Evolutionary conservation across 2,113 vertebrate genomes (phyloP).

Genomic region (Pyxicephalus adspersus): DNA sequence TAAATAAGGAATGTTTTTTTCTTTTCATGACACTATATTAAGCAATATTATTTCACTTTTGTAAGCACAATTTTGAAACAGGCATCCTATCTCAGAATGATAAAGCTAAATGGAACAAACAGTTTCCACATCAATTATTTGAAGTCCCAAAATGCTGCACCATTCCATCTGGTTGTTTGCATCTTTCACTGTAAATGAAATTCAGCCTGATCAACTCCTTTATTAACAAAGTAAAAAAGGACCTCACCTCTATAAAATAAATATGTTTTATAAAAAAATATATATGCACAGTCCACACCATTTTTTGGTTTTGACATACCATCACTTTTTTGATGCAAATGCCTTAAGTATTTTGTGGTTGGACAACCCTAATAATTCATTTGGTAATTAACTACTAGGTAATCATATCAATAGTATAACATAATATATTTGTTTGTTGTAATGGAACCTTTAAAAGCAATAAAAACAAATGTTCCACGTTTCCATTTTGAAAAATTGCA

Average conservation of each 20-base stretch:
- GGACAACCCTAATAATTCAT: too few relatives aligned
- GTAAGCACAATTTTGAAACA: conserved; percentile 23
- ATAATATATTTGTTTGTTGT: too few relatives aligned
- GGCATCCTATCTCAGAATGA: conserved; percentile 15
- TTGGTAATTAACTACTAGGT: too few relatives aligned
- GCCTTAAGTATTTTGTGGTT: too few relatives aligned
- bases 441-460: too few relatives aligned
- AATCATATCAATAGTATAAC: too few relatives aligned
- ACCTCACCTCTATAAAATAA: conserved; percentile 11
- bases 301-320: too few relatives aligned
- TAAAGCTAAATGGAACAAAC: conserved; percentile 51
- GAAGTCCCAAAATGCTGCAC: conserved; percentile 44
- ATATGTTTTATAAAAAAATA: background rate
- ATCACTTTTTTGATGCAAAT: too few relatives aligned
- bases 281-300: too few relatives aligned
- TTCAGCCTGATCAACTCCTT: conserved; percentile 47
- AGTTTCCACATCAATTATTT: conserved; percentile 55
- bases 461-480: too few relatives aligned
- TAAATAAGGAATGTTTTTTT: conserved; percentile 16
- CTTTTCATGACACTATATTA: background rate
- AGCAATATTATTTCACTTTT: conserved; percentile 10
- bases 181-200: conserved; percentile 46
- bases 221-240: conserved; percentile 4
- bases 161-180: conserved; percentile 51
- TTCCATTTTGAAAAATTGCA: too few relatives aligned